phyloP scores from a whole-genome alignment of 2,888 invertebrate species.

The Calameuta filiformis region DNA sequence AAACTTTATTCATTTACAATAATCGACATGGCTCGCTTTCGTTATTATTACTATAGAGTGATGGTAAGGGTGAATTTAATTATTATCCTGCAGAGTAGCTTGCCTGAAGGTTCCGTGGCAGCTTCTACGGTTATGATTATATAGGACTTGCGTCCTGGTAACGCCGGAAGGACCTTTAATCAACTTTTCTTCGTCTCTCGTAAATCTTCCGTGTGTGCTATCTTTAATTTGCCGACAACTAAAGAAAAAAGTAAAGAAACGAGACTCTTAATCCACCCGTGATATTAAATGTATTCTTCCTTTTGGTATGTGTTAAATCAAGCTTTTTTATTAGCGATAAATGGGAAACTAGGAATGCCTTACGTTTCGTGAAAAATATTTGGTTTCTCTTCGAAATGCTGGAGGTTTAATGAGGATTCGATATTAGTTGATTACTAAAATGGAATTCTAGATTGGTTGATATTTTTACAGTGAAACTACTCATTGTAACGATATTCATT shows the following conservation, averaged over 20 bases:
- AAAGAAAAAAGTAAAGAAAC: no score
- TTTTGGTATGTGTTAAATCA: no score
- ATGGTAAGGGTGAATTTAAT: constrained; percentile 20
- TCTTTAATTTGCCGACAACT: constrained; percentile 6
- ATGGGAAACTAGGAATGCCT: no score
- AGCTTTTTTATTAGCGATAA: no score
- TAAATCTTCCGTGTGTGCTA: constrained; percentile 38
- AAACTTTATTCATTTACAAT: constrained; percentile 44
- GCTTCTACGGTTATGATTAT: neutral
- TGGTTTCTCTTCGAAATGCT: no score
- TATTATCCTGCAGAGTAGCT: constrained; percentile 22
- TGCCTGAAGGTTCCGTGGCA: neutral
- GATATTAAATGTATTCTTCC: no score
- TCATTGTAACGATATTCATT: neutral
- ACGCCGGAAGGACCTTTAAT: constrained; percentile 37
- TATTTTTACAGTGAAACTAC: neutral
- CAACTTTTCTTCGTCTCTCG: constrained; percentile 44
- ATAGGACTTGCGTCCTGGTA: neutral
- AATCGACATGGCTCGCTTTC: constrained; percentile 19
- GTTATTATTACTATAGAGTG: constrained; percentile 36
- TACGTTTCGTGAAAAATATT: no score
- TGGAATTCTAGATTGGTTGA: neutral
- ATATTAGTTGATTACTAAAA: no score
- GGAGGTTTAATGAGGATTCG: no score
- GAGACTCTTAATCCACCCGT: no score